Percentiles rank a stretch among this genome's conserved stretches.
Evolutionary conservation across 1,140 invertebrate species (phyloP).

Genomic region (Aphelenchoides besseyi): DNA sequence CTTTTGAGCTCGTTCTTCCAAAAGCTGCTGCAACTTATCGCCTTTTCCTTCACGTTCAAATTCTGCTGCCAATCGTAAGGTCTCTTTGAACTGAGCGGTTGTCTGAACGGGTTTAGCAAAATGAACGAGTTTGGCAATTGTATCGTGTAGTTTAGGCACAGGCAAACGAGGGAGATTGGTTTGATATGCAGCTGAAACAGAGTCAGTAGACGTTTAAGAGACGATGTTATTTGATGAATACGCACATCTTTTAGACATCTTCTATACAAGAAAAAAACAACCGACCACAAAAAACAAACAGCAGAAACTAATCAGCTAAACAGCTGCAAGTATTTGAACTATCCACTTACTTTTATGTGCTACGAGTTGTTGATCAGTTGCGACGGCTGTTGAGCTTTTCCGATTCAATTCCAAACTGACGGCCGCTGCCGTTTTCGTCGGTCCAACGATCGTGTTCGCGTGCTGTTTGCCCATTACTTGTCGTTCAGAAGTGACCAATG

Average conservation of each 20-base stretch:
- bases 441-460: constrained; percentile 4
- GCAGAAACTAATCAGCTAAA: neutral
- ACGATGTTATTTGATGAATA: neutral
- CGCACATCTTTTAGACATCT: neutral
- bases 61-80: constrained; percentile 30
- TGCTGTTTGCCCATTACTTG: neutral
- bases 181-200: constrained; percentile 9
- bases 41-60: constrained; percentile 46
- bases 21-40: constrained; percentile 40
- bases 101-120: constrained; percentile 44
- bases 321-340: neutral
- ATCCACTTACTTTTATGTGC: neutral
- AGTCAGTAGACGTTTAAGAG: neutral
- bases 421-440: neutral
- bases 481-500: neutral
- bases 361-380: neutral
- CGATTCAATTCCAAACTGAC: neutral
- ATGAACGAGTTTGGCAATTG: constrained; percentile 40
- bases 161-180: constrained; percentile 24
- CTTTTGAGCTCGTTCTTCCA: constrained; percentile 47
- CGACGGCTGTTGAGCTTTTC: neutral
- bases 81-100: constrained; percentile 35
- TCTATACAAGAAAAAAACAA: neutral
- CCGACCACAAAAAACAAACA: neutral
- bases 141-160: constrained; percentile 36